These are phyloP conservation scores for Cyrtonyx montezumae DNA, from an alignment of 2,113 vertebrate species.

Conservation along the genomic window DNA sequence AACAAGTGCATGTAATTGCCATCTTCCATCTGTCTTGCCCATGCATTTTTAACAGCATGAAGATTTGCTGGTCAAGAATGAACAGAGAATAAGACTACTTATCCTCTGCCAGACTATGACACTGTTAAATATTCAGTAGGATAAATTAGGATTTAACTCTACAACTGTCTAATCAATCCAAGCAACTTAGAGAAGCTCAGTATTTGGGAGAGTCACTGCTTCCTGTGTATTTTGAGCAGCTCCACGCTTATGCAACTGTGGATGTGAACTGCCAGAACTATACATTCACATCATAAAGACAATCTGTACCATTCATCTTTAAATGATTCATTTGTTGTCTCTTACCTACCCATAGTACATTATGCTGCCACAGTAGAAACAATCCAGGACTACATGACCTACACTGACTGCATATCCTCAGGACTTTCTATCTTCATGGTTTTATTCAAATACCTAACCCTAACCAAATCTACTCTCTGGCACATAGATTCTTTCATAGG, in stretches of 20 bases:
- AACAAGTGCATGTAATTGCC: not conserved
- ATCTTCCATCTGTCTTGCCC: not conserved
- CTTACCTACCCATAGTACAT: not conserved
- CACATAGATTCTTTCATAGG: not conserved
- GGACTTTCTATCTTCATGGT: not conserved
- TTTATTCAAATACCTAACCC: not conserved
- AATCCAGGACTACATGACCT: not conserved
- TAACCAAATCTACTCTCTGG: not conserved
- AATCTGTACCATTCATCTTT: not conserved
- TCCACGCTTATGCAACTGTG: not conserved
- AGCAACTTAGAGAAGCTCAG: not conserved
- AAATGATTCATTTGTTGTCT: not conserved
- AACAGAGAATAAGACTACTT: not conserved
- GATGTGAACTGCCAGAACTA: not conserved
- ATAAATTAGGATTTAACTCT: not conserved
- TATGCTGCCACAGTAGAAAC: not conserved
- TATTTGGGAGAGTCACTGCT: not conserved
- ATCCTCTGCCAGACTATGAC: not conserved
- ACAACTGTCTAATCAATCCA: not conserved
- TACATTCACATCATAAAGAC: not conserved
- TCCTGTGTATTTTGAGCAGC: not conserved
- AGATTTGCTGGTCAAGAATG: not conserved
- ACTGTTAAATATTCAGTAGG: not conserved
- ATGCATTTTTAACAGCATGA: not conserved
- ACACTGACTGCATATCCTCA: not conserved